Evolutionary conservation across 2,797 vertebrate genomes (phyloP).

Genomic region (Coracias cyanogaster): DNA sequence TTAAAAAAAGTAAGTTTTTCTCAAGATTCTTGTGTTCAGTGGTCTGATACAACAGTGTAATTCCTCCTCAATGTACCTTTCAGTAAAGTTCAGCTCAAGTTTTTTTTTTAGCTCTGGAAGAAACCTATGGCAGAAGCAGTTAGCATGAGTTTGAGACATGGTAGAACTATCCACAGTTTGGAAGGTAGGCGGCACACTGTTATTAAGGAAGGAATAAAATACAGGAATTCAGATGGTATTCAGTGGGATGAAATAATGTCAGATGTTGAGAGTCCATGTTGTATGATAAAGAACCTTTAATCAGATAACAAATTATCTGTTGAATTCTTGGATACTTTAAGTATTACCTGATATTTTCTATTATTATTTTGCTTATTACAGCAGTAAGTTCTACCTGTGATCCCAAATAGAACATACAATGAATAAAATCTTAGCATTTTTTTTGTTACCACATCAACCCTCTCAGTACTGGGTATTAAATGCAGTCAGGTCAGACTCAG

Average conservation of each 20-base stretch:
- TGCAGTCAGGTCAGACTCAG: neutral
- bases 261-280: neutral
- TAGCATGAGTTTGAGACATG: neutral
- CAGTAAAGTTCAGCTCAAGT: neutral
- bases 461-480: neutral
- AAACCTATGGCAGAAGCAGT: neutral
- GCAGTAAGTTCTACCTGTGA: neutral
- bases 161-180: slow-evolving; percentile 2
- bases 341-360: neutral
- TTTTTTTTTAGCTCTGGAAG: neutral
- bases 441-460: neutral
- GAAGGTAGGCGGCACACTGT: neutral
- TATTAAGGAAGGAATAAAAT: neutral
- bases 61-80: neutral
- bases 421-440: neutral
- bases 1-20: neutral
- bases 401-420: neutral
- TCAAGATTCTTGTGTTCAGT: neutral
- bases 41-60: neutral
- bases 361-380: slow-evolving; percentile 8
- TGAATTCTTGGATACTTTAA: slow-evolving; percentile 31
- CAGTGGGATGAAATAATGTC: neutral
- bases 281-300: slow-evolving; percentile 53
- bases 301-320: slow-evolving; percentile 50
- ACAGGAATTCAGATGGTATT: neutral